phyloP scores from a whole-genome alignment of 1,140 invertebrate species.

The Panagrolaimus sp. region DNA sequence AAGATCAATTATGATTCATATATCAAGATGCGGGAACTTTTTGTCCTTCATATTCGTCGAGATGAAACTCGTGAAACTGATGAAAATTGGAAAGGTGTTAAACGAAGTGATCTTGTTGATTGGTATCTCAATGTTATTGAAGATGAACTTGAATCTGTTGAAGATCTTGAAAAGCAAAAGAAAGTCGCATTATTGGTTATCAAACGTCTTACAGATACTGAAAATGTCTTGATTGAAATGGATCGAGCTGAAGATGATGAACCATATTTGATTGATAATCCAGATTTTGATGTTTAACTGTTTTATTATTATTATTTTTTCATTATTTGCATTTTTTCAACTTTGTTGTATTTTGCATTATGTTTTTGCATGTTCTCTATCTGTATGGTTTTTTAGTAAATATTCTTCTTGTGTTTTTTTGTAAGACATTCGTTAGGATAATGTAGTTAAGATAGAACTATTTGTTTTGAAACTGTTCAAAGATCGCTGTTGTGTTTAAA shows the following conservation, averaged over 20 bases:
- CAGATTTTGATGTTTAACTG: conserved; percentile 5
- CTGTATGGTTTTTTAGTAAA: not conserved
- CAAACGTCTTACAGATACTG: not conserved
- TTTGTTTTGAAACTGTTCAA: too few species aligned
- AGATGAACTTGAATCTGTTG: not conserved
- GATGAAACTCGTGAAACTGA: conserved; percentile 69
- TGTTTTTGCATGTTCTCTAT: not conserved
- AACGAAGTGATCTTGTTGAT: conserved; percentile 76
- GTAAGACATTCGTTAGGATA: too few species aligned
- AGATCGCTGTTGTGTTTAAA: too few species aligned
- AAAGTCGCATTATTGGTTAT: not conserved
- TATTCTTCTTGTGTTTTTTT: too few species aligned
- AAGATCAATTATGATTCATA: conserved; percentile 91
- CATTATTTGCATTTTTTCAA: not conserved
- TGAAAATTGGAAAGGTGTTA: conserved; percentile 67
- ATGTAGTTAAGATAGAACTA: too few species aligned
- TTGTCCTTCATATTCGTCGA: conserved; percentile 79
- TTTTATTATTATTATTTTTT: too few species aligned
- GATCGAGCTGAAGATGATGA: not conserved
- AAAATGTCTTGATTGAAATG: not conserved
- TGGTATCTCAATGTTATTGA: conserved; percentile 70
- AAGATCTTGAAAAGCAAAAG: not conserved
- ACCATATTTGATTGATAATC: conserved; percentile 2
- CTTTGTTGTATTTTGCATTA: not conserved
- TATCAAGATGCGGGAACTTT: conserved; percentile 81